Evolutionary conservation across 2,888 invertebrate genomes (phyloP).

Genomic region (Calameuta idolon): DNA sequence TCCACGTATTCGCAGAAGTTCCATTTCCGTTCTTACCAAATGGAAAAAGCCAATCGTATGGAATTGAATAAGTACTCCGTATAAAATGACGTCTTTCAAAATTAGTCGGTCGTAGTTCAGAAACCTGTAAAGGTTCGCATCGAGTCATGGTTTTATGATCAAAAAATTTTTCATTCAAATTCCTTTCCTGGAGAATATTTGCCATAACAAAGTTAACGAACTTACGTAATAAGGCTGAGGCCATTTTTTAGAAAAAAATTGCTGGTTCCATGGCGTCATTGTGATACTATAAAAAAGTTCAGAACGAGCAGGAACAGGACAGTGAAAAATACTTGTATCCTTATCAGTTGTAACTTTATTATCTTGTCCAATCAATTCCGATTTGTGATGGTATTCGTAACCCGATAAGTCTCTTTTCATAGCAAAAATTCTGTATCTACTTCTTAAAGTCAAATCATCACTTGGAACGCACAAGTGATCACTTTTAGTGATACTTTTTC

Average conservation of each 20-base stretch:
- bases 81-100: conserved; percentile 27
- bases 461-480: too few species aligned
- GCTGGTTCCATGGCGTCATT: conserved; percentile 33
- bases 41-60: conserved; percentile 54
- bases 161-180: conserved; percentile 2
- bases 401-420: conserved; percentile 50
- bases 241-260: conserved; percentile 37
- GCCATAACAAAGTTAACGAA: conserved; percentile 3
- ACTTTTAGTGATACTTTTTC: conserved; percentile 3
- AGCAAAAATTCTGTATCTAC: conserved; percentile 49
- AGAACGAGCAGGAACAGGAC: conserved; percentile 32
- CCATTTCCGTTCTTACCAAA: conserved; percentile 44
- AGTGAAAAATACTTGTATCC: conserved; percentile 34
- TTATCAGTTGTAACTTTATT: conserved; percentile 29
- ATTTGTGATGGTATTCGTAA: conserved; percentile 54
- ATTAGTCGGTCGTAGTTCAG: conserved; percentile 29
- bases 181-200: neutral
- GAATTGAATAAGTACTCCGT: conserved; percentile 51
- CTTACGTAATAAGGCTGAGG: conserved; percentile 26
- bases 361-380: conserved; percentile 29
- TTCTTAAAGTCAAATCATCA: neutral
- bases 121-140: conserved; percentile 15
- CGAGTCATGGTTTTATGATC: neutral
- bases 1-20: conserved; percentile 34
- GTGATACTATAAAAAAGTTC: conserved; percentile 36